A percentile compares a stretch with the other conserved stretches of the same genome.
Evolutionary conservation across 2,113 vertebrate genomes (phyloP).

Genomic region (Haemorhous mexicanus): DNA sequence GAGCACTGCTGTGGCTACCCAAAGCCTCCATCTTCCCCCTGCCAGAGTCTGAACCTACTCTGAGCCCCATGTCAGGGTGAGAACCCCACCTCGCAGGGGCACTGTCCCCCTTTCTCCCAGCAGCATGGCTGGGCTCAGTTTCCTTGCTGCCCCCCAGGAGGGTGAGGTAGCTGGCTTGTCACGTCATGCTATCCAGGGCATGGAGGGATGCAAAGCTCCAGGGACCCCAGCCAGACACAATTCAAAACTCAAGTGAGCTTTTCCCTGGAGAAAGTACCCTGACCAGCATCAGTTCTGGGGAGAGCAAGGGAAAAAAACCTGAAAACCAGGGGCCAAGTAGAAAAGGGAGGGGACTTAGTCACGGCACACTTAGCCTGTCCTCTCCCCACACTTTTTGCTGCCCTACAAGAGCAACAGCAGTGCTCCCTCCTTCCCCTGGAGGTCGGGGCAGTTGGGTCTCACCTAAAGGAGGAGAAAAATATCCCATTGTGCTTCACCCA

Average conservation of each 20-base stretch:
- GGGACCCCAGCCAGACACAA: background rate
- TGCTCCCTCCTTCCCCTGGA: background rate
- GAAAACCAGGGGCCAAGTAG: background rate
- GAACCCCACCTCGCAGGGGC: background rate
- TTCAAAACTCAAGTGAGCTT: background rate
- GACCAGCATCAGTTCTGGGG: background rate
- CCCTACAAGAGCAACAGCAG: background rate
- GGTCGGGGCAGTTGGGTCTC: background rate
- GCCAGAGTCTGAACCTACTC: background rate
- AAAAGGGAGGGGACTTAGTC: background rate
- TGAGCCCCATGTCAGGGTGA: background rate
- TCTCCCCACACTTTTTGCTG: background rate
- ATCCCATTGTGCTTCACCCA: fast-evolving
- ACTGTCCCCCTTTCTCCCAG: background rate
- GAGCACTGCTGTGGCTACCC: background rate
- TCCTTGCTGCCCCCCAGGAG: background rate
- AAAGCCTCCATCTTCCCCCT: background rate
- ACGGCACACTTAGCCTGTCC: background rate
- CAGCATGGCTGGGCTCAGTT: background rate
- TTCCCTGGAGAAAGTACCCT: background rate
- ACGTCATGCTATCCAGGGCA: background rate
- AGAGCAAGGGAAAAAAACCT: background rate
- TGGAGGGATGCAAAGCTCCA: background rate
- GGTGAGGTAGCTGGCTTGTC: background rate
- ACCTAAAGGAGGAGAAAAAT: background rate